Base-by-base conservation (phyloP, 2,797 vertebrate species). In the Diplodus sargus region DNA sequence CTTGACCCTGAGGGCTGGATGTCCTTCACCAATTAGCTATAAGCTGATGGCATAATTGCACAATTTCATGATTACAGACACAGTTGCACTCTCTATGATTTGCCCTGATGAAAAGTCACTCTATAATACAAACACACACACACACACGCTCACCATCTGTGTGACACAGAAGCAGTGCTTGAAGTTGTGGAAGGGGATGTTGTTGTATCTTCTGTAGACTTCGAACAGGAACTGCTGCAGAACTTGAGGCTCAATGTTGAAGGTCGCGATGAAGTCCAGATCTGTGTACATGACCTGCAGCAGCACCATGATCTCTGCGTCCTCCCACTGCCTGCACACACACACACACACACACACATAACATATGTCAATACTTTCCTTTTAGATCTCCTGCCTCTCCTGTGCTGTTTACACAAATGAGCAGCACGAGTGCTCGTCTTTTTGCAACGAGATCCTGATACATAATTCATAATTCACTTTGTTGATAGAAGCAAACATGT, bases 171-270 rank as follows among this genome's bases (percentile, higher is more conserved):
- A 96, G 87, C 95, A 96, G 89, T 96, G 95, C 70, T 96, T 95
- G 92, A 96, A 96, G 91, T 96, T 96, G 85, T 96, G 95, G 76
- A 96, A 96, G 5, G 95, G 95, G 91, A 96, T 96, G 93, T 96
- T 95, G 92, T 96, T 96, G 92, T 96, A 96, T 84, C 87, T 82
- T 12, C 92, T 67, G 81, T 96, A 96, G 53, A 96, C 94, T 56
- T 95, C 93, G 3, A 94, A 96, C 56, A 96, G 91, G 79, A 96
- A 96, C 86, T 93, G 91, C 17, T 96, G 95, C 70, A 96, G 91
- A 0, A 95, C 94, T 17, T 95, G 94, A 5, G 90, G 85, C 85
- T 96, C 95, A 0, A 96, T 95, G 90, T 93, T 94, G 89, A 95
- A 96, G 43, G 88, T 83, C 0, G 90, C 76, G 30, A 92, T 92